phyloP scores from a whole-genome alignment of 1,140 invertebrate genomes.

The Macrotrachela quadricornifera region DNA sequence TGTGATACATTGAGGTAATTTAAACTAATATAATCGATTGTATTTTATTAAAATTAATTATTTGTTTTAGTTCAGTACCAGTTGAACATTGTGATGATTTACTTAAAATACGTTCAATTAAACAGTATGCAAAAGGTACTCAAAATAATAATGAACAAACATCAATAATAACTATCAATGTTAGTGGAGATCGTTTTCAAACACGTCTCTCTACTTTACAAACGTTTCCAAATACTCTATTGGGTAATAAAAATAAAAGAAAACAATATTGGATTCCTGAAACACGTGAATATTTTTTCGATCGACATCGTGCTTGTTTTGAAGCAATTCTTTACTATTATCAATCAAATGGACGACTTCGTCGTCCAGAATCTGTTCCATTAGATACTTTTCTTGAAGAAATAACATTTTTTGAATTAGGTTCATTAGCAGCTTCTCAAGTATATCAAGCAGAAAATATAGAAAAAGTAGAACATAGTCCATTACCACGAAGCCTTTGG shows the following conservation, averaged over 20 bases:
- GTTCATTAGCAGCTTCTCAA: background rate
- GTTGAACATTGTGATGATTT: too few species aligned
- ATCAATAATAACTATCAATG: background rate
- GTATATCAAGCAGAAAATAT: conserved; percentile 20
- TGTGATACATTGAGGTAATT: too few species aligned
- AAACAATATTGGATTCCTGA: background rate
- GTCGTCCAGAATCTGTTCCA: background rate
- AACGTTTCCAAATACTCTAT: background rate
- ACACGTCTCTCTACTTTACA: background rate
- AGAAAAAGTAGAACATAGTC: conserved; percentile 22
- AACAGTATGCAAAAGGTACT: too few species aligned
- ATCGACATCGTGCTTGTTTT: background rate
- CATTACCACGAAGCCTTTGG: too few species aligned
- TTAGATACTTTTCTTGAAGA: background rate
- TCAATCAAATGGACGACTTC: background rate
- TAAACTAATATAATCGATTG: too few species aligned
- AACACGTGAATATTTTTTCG: background rate
- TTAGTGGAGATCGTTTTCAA: background rate
- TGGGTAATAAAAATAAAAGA: background rate
- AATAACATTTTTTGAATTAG: background rate
- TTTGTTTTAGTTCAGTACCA: too few species aligned
- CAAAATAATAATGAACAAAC: too few species aligned
- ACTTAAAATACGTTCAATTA: too few species aligned
- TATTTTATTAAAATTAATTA: too few species aligned
- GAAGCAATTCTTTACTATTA: background rate